Evolutionary conservation across 2,113 vertebrate genomes (phyloP), one percentile per base, ranked within the genome.

Genomic region (Epinephelus moara): DNA sequence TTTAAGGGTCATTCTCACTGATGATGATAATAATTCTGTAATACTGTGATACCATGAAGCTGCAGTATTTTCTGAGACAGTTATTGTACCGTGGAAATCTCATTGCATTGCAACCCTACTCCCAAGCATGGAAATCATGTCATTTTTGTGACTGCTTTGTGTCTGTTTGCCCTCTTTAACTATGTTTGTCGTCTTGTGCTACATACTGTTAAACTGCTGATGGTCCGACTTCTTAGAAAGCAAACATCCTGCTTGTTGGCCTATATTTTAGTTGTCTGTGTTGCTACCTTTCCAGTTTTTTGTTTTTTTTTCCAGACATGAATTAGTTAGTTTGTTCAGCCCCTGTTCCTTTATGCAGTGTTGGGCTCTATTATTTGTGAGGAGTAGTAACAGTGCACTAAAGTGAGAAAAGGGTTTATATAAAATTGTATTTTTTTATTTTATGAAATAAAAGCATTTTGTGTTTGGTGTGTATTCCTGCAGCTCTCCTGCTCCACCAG

Each of bases 401-500:
- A 42, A 37, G 4, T 25, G n/a, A 62, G 17, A 53, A 1, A 57
- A 50, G 4, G 3, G 42, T 59, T 37, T 47, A 0, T 7, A 17
- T 23, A 1, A 21, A 10, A 23, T 45, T 30, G 2, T 19, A n/a
- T 21, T 73, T 55, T 14, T 52, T 30, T 37, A 18, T 47, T 6
- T 57, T 0, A 64, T 27, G 27, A 27, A 27, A 27, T 27, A 27
- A 27, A 27, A 49, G 6, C 11, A 0, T 27, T 57, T 67, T 47
- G 9, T 23, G 15, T 75, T 25, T 61, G 21, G 10, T 84, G 60
- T 52, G 13, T 76, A 45, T 74, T 13, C 69, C 25, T 50, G 19
- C 91, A 99, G 98, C 98, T 86, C 97, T 99, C 91, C 94, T 99
- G 90, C 96, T 99, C 88, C 98, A 99, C 94, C 98, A 99, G 70